A percentile compares a stretch with the other conserved stretches of the same genome.
Evolutionary conservation across 2,797 vertebrate genomes (phyloP).

Genomic region (Selene dorsalis): DNA sequence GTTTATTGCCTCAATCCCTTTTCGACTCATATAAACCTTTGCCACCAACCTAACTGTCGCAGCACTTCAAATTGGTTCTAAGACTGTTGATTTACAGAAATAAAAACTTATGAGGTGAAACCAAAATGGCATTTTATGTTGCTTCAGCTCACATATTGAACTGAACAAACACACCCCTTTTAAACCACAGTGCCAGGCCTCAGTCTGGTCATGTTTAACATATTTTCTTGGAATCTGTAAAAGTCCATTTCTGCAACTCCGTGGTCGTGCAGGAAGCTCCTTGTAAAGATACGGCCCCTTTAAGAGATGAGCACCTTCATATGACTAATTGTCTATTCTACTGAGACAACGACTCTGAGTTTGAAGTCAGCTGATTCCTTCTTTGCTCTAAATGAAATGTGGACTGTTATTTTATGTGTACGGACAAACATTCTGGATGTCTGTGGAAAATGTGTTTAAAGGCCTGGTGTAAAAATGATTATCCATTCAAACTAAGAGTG

Average conservation of each 20-base stretch:
- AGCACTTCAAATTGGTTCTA: neutral
- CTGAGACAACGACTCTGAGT: neutral
- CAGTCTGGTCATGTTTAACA: neutral
- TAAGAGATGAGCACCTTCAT: neutral
- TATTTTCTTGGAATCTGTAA: neutral
- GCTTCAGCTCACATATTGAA: conserved; percentile 32
- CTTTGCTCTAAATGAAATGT: neutral
- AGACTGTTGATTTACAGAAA: conserved; percentile 3
- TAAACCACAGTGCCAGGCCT: conserved; percentile 28
- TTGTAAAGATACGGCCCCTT: too few relatives aligned
- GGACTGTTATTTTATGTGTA: neutral
- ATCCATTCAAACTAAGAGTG: neutral
- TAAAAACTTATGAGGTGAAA: conserved; percentile 4
- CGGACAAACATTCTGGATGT: neutral
- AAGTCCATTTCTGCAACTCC: too few relatives aligned
- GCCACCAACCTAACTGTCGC: neutral
- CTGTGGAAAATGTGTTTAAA: neutral
- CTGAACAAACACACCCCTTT: conserved; percentile 18
- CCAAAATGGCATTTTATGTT: conserved; percentile 9
- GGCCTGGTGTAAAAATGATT: neutral
- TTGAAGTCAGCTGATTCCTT: conserved; percentile 12
- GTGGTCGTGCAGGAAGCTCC: too few relatives aligned
- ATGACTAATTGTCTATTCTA: neutral
- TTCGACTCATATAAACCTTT: neutral
- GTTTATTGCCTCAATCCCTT: neutral